phyloP scores from a whole-genome alignment of 2,888 invertebrate species.

The Vannuccia rotundouncinata region DNA sequence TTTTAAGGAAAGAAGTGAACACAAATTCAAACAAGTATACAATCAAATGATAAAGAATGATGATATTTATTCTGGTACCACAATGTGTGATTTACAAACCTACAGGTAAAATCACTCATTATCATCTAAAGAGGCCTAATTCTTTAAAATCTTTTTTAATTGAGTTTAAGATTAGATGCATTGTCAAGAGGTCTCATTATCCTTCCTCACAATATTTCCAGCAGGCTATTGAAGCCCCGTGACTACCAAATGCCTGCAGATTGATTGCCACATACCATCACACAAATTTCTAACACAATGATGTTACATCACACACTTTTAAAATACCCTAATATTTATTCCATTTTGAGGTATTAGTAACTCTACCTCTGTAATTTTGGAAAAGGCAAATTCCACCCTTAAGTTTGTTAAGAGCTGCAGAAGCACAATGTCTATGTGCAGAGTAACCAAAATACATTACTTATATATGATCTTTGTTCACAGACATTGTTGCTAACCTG shows the following conservation, averaged over 20 bases:
- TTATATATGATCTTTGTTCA: background rate
- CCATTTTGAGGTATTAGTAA: background rate
- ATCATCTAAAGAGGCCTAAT: background rate
- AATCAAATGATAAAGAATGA: background rate
- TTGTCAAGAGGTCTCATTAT: background rate
- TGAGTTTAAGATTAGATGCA: background rate
- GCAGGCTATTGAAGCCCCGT: background rate
- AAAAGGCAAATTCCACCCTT: too few relatives aligned
- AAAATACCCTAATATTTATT: background rate
- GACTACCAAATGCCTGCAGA: background rate
- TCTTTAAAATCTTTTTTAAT: background rate
- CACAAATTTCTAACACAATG: background rate
- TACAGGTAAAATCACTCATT: background rate
- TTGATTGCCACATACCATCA: background rate
- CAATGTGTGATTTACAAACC: background rate
- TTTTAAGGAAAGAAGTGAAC: background rate
- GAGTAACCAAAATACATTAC: background rate
- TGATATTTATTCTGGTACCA: background rate
- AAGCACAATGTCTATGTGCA: background rate
- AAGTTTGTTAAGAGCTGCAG: too few relatives aligned
- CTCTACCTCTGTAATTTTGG: background rate
- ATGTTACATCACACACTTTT: background rate
- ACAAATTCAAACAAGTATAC: background rate
- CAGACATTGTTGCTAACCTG: background rate
- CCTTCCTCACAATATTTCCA: background rate